Evolutionary conservation across 2,113 vertebrate species (phyloP).

Genomic region (Takifugu flavidus): DNA sequence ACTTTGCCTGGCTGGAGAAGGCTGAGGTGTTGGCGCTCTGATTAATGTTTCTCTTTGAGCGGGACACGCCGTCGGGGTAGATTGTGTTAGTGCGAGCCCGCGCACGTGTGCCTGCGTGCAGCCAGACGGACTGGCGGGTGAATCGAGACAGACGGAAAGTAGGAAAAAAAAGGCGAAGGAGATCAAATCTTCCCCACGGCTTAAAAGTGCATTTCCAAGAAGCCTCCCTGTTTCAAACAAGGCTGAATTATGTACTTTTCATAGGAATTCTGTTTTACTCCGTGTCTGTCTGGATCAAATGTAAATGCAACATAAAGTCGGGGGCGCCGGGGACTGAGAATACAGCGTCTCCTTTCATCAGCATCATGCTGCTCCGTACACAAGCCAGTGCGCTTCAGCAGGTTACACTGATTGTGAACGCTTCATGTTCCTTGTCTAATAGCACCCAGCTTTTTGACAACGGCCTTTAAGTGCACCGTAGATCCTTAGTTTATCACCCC

Average conservation of each 20-base stretch:
- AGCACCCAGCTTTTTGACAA: constrained; percentile 58
- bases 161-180: constrained; percentile 11
- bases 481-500: constrained; percentile 61
- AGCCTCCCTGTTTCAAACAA: constrained; percentile 11
- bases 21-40: constrained; percentile 47
- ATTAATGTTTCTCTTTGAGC: constrained; percentile 62
- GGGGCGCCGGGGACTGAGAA: constrained; percentile 18
- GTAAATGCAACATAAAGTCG: constrained; percentile 34
- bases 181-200: constrained; percentile 22
- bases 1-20: constrained; percentile 54
- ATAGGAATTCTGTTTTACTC: constrained; percentile 40
- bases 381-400: constrained; percentile 35
- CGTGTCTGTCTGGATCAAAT: constrained; percentile 23
- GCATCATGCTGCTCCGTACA: constrained; percentile 36
- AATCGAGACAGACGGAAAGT: not conserved
- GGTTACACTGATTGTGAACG: constrained; percentile 44
- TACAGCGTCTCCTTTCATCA: constrained; percentile 30
- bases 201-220: constrained; percentile 34
- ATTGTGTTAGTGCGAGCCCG: constrained; percentile 53
- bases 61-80: constrained; percentile 41
- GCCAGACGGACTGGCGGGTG: constrained; percentile 15
- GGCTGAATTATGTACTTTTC: constrained; percentile 34
- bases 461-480: constrained; percentile 53
- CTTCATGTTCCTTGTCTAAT: constrained; percentile 59
- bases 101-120: constrained; percentile 13